Percentiles rank a stretch among this genome's conserved stretches.
These are phyloP conservation scores for Habropoda laboriosa DNA, from an alignment of 1,140 invertebrate genomes.

Conservation along the genomic window DNA sequence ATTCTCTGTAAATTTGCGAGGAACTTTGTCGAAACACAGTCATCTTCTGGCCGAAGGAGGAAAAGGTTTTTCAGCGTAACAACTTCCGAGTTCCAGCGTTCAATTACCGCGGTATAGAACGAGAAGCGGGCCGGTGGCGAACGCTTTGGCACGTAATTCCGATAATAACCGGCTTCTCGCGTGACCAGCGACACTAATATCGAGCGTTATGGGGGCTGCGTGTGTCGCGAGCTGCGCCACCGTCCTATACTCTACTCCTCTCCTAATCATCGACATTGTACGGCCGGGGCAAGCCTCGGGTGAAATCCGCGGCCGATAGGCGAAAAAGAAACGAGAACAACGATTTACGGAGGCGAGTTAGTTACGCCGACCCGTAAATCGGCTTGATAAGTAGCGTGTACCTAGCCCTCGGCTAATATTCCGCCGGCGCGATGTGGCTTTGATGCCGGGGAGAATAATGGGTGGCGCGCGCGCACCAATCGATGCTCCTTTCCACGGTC, in stretches of 20 bases:
- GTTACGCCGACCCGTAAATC: conserved; percentile 45
- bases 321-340: conserved; percentile 38
- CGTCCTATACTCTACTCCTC: neutral
- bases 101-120: conserved; percentile 21
- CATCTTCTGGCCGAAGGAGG: neutral
- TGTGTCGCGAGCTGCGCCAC: conserved; percentile 43
- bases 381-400: conserved; percentile 28
- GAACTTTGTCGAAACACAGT: too few species aligned
- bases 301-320: conserved; percentile 33
- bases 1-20: too few species aligned
- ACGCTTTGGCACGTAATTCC: conserved; percentile 62
- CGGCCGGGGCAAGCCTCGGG: too few species aligned
- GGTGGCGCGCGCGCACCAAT: conserved; percentile 9
- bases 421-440: conserved; percentile 17
- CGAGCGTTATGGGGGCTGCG: conserved; percentile 52
- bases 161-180: conserved; percentile 59
- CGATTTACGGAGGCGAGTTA: conserved; percentile 29
- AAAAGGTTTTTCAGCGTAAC: conserved; percentile 8
- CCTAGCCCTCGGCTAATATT: conserved; percentile 29
- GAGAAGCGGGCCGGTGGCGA: conserved; percentile 26
- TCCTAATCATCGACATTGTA: conserved; percentile 63
- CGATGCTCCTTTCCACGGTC: conserved; percentile 14
- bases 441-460: conserved; percentile 33
- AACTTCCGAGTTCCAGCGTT: conserved; percentile 34
- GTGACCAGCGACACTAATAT: conserved; percentile 59